phyloP scores from a whole-genome alignment of 2,797 vertebrate species.

The Neoniphon sammara region DNA sequence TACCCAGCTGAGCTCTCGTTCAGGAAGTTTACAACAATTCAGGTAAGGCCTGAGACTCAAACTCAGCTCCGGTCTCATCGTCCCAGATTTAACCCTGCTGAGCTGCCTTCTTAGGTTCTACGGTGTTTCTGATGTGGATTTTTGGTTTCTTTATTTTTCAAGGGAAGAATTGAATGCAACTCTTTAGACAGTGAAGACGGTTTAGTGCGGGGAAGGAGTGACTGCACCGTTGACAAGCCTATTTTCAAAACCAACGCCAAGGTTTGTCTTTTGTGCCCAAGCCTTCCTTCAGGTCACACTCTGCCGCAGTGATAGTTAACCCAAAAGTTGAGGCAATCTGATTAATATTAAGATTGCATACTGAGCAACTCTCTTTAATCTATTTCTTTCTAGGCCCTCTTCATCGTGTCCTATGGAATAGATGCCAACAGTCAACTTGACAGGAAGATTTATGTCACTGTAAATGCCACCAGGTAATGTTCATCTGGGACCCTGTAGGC shows the following conservation, averaged over 20 bases:
- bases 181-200: constrained; percentile 68
- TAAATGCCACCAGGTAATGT: constrained; percentile 83
- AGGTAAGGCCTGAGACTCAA: constrained; percentile 71
- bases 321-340: not conserved
- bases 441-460: constrained; percentile 75
- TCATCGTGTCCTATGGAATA: constrained; percentile 83
- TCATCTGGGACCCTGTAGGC: not conserved
- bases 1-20: constrained; percentile 85
- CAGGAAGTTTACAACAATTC: constrained; percentile 69
- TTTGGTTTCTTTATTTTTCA: not conserved
- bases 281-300: not conserved
- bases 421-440: constrained; percentile 72
- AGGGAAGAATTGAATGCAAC: constrained; percentile 76
- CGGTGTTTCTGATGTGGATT: not conserved
- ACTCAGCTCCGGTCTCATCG: not conserved
- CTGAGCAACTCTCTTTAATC: not conserved
- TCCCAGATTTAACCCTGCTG: not conserved
- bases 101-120: not conserved
- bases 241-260: constrained; percentile 77
- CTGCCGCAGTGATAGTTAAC: not conserved
- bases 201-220: constrained; percentile 49
- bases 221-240: constrained; percentile 77
- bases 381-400: constrained; percentile 73
- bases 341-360: not conserved
- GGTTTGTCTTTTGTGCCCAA: constrained; percentile 63